Conservation (phyloP, 2,888 invertebrate species). For the Lepas anatifera region DNA sequence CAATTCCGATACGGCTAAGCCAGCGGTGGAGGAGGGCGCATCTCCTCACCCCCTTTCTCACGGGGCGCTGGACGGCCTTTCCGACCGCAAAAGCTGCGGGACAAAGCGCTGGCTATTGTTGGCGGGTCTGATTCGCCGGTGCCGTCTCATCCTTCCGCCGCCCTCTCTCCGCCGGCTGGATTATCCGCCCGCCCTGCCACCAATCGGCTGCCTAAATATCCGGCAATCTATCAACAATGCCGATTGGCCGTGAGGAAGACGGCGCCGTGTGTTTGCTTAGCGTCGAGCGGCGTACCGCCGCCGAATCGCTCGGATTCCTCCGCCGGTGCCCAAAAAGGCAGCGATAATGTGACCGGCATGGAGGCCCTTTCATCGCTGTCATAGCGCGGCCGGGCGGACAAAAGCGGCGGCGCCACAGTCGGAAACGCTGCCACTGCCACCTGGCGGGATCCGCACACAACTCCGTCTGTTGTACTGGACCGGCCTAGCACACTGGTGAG, state of each 20-base stretch:
- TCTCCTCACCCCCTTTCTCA: too few species aligned
- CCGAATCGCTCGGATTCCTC: not conserved
- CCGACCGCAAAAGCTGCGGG: too few species aligned
- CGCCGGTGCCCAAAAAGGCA: not conserved
- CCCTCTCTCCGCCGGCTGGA: not conserved
- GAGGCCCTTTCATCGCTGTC: not conserved
- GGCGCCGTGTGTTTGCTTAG: not conserved
- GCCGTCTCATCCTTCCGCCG: not conserved
- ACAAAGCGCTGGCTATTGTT: too few species aligned
- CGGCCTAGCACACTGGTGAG: too few species aligned
- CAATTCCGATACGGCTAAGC: too few species aligned
- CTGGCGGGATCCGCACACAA: not conserved
- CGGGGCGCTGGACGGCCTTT: too few species aligned
- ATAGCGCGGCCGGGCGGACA: too few species aligned
- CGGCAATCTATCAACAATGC: not conserved
- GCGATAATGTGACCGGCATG: not conserved
- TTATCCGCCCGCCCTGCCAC: not conserved
- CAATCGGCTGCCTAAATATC: conserved; percentile 5
- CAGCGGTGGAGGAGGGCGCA: too few species aligned
- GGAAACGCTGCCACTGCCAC: too few species aligned
- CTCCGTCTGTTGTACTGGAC: not conserved
- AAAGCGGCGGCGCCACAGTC: too few species aligned
- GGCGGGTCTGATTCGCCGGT: not conserved
- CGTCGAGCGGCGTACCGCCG: not conserved
- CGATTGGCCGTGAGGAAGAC: not conserved